Conservation (phyloP, 1,140 invertebrate genomes). For the Tyrophagus putrescentiae region DNA sequence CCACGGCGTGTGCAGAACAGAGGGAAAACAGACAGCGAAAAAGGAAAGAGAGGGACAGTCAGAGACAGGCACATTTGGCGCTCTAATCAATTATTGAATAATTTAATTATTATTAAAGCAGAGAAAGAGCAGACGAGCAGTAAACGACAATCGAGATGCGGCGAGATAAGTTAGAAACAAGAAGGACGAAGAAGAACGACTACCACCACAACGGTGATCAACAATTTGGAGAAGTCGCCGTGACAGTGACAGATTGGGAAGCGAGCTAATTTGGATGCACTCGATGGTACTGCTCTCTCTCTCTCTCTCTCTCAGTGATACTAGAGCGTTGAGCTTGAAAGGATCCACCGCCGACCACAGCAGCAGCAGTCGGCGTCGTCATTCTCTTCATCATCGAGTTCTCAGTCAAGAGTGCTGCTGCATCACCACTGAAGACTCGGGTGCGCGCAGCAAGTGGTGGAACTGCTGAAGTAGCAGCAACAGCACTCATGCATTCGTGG, state of each 20-base stretch:
- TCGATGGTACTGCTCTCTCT: neutral
- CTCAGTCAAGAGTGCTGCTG: no score
- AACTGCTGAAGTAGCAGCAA: no score
- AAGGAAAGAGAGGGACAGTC: no score
- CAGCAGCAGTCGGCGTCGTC: neutral
- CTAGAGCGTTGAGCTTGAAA: constrained; percentile 6
- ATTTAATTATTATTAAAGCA: neutral
- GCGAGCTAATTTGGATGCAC: constrained; percentile 4
- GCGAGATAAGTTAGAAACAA: neutral
- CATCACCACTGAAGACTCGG: neutral
- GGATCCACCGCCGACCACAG: neutral
- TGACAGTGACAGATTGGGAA: constrained; percentile 5
- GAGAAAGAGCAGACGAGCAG: neutral
- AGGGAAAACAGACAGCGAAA: neutral
- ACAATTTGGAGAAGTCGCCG: neutral
- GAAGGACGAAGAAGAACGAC: neutral
- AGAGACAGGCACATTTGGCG: no score
- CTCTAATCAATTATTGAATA: constrained; percentile 5
- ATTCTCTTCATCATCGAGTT: no score
- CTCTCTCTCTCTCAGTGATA: neutral
- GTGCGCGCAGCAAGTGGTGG: constrained; percentile 6
- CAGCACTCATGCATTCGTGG: no score
- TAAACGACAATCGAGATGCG: neutral
- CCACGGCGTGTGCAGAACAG: neutral
- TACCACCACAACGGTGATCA: neutral